Conservation (phyloP, 2,797 vertebrate genomes). For the Acanthis flammea region DNA sequence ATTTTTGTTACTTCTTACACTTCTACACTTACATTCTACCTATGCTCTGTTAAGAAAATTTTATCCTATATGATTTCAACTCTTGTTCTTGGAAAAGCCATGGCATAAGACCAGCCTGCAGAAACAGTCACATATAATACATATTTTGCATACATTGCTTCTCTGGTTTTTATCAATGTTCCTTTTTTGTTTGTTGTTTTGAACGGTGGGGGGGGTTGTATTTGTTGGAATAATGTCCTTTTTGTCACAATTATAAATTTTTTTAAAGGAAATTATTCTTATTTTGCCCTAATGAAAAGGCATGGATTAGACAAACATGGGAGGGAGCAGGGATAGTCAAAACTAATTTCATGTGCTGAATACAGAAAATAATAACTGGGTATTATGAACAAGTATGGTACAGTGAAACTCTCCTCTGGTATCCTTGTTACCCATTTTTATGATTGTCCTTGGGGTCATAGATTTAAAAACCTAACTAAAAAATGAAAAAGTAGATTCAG, state of each 20-base stretch:
- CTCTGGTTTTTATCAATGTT: background rate
- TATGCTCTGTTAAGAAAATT: background rate
- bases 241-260: background rate
- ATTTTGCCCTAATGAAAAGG: background rate
- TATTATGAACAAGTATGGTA: background rate
- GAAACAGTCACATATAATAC: background rate
- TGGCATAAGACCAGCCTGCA: background rate
- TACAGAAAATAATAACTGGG: background rate
- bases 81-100: background rate
- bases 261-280: background rate
- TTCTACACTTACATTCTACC: background rate
- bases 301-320: background rate
- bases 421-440: background rate
- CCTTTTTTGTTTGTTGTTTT: background rate
- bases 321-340: background rate
- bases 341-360: background rate
- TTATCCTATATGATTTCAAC: background rate
- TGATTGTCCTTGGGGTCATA: background rate
- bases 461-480: background rate
- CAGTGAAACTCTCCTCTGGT: background rate
- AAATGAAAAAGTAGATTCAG: background rate
- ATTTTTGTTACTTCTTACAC: background rate
- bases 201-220: accelerated
- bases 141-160: background rate
- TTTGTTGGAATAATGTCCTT: background rate